Base-by-base conservation (phyloP, 1,140 invertebrate species). In the Drosophila jambulina region DNA sequence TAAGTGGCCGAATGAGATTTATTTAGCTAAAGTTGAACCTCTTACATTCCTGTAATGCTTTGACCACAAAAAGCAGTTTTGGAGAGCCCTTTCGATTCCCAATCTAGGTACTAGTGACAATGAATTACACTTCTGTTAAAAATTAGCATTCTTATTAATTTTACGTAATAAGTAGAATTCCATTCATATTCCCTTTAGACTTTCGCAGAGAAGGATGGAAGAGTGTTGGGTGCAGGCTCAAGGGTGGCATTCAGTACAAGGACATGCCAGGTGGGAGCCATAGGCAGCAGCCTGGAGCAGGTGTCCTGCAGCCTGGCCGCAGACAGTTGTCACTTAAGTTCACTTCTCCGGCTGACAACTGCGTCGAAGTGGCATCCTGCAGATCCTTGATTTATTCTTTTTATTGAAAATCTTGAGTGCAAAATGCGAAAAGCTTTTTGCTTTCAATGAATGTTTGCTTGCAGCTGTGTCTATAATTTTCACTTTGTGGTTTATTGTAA, bases 361-460 rank as follows among this genome's bases (percentile, higher is more conserved):
- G n/a, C n/a, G n/a, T n/a, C n/a, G n/a, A n/a, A n/a, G n/a, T n/a
- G n/a, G n/a, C n/a, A n/a, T n/a, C n/a, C n/a, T n/a, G n/a, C n/a
- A n/a, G n/a, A n/a, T n/a, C n/a, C n/a, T n/a, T n/a, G n/a, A n/a
- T n/a, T n/a, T n/a, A n/a, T n/a, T n/a, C n/a, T n/a, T n/a, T n/a
- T n/a, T n/a, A n/a, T n/a, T n/a, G n/a, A 6, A 10, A 34, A 38
- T 17, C 6, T 43, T 43, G n/a, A 86, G 82, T 82, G 42, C 12
- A 21, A 43, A 21, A 43, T 12, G 19, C 61, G 86, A 86, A 86
- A 86, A 86, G 82, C 83, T 79, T 85, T 78, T 85, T 78, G 60
- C 69, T 21, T 81, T 65, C 65, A 84, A 84, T 84, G 48, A 84
- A 60, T 56, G 77, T 84, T 75, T 56, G n/a, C 42, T 51, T 21